A percentile compares a stretch with the other conserved stretches of the same genome.
phyloP scores from a whole-genome alignment of 2,888 invertebrate species.

The Mesorhabditis belari region DNA sequence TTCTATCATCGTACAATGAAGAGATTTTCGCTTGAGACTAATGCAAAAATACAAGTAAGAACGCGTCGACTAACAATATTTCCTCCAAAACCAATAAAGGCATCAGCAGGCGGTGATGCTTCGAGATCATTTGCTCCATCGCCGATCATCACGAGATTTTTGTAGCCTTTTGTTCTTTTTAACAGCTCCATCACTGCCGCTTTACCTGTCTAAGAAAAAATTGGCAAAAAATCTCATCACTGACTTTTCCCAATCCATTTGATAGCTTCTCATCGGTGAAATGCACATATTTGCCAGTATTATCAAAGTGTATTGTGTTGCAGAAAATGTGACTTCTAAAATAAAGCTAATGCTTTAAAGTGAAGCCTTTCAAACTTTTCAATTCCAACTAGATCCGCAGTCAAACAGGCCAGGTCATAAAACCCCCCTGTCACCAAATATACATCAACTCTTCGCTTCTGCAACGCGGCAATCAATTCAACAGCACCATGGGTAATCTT shows the following conservation, averaged over 20 bases:
- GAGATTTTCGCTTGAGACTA: no score
- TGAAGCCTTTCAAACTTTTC: no score
- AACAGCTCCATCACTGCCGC: constrained; percentile 73
- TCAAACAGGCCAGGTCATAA: constrained; percentile 71
- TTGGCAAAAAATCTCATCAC: constrained; percentile 22
- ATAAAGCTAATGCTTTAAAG: no score
- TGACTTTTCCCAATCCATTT: constrained; percentile 70
- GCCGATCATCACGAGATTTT: constrained; percentile 75
- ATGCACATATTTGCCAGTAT: constrained; percentile 72
- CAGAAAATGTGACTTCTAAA: no score
- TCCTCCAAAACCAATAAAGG: constrained; percentile 68
- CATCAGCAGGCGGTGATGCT: constrained; percentile 76
- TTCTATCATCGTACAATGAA: no score
- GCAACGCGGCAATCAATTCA: constrained; percentile 70
- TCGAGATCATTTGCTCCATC: constrained; percentile 96
- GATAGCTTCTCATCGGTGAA: constrained; percentile 87
- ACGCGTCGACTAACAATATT: constrained; percentile 52
- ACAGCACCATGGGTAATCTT: constrained; percentile 60
- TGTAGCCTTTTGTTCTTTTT: constrained; percentile 60
- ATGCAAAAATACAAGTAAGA: no score
- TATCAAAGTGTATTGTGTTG: constrained; percentile 79
- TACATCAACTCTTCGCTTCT: constrained; percentile 68
- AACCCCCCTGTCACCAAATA: constrained; percentile 94
- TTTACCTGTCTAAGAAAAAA: constrained; percentile 65
- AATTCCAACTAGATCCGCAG: no score